These are phyloP conservation scores for Ictidomys tridecemlineatus DNA, from an alignment of 2,113 vertebrate genomes.

Conservation along the genomic window DNA sequence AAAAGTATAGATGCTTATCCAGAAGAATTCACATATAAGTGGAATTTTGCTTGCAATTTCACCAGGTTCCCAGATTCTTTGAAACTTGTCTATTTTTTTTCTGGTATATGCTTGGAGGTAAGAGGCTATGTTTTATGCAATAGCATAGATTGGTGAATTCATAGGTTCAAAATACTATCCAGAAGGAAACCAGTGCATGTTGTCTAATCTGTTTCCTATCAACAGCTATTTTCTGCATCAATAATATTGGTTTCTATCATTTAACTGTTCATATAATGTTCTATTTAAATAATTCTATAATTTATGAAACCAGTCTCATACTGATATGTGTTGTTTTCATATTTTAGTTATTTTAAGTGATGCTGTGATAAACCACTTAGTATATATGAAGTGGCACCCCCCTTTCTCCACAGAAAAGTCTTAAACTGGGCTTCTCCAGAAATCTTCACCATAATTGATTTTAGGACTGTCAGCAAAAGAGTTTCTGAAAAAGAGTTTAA, in stretches of 20 bases:
- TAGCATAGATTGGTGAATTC: neutral
- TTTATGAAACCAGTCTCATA: neutral
- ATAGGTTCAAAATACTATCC: neutral
- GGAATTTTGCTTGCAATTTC: neutral
- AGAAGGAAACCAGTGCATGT: neutral
- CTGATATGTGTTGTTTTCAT: neutral
- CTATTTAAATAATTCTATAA: neutral
- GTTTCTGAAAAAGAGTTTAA: no score
- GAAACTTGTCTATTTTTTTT: neutral
- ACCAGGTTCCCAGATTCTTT: neutral
- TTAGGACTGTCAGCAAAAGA: no score
- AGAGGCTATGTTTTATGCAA: neutral
- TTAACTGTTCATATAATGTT: neutral
- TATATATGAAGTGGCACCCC: no score
- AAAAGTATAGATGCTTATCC: neutral
- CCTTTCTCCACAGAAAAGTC: no score
- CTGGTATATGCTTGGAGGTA: neutral
- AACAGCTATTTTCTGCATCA: neutral
- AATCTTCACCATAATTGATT: no score
- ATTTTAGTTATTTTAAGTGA: slow-evolving; percentile 51
- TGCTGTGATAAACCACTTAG: neutral
- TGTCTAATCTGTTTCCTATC: slow-evolving; percentile 15
- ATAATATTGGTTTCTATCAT: neutral
- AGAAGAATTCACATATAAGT: neutral
- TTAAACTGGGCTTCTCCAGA: no score